Conservation (phyloP, 2,888 invertebrate species). For the Drosophila incognita region DNA sequence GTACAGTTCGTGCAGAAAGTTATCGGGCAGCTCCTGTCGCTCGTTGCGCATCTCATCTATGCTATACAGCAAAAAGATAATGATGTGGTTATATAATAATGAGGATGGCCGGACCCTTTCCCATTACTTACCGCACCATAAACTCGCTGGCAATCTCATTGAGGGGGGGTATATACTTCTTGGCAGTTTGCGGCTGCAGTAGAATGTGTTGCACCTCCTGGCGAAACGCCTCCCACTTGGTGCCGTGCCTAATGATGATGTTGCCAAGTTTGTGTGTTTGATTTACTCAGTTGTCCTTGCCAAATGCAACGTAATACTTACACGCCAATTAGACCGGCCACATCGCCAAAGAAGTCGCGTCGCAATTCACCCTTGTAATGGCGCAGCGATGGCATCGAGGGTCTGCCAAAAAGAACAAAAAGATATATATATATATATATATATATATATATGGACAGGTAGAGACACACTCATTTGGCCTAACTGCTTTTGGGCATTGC, state of each 20-base stretch:
- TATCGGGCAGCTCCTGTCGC: slow-evolving; percentile 90
- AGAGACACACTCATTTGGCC: not conserved
- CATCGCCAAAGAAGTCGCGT: slow-evolving; percentile 89
- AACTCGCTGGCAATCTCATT: slow-evolving; percentile 92
- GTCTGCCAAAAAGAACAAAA: slow-evolving; percentile 79
- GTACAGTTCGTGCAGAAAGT: slow-evolving; percentile 95
- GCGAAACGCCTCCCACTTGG: slow-evolving; percentile 93
- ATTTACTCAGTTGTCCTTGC: slow-evolving; percentile 6
- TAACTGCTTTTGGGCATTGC: slow-evolving; percentile 25
- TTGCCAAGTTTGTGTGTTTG: slow-evolving; percentile 6
- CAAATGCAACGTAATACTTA: slow-evolving; percentile 85
- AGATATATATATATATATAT: not conserved
- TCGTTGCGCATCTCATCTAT: slow-evolving; percentile 88
- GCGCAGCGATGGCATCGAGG: slow-evolving; percentile 90
- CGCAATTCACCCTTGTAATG: slow-evolving; percentile 90
- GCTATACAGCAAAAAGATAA: slow-evolving; percentile 83
- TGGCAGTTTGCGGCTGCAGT: slow-evolving; percentile 91
- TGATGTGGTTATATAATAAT: slow-evolving; percentile 45
- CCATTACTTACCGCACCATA: slow-evolving; percentile 87
- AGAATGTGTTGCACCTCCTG: slow-evolving; percentile 93
- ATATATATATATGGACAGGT: not conserved
- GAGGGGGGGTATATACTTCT: slow-evolving; percentile 90
- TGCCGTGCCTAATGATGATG: slow-evolving; percentile 89
- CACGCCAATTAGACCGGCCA: slow-evolving; percentile 91
- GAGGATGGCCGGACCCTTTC: slow-evolving; percentile 17